Evolutionary conservation across 2,888 invertebrate species (phyloP).

Genomic region (Synergus itoensis): DNA sequence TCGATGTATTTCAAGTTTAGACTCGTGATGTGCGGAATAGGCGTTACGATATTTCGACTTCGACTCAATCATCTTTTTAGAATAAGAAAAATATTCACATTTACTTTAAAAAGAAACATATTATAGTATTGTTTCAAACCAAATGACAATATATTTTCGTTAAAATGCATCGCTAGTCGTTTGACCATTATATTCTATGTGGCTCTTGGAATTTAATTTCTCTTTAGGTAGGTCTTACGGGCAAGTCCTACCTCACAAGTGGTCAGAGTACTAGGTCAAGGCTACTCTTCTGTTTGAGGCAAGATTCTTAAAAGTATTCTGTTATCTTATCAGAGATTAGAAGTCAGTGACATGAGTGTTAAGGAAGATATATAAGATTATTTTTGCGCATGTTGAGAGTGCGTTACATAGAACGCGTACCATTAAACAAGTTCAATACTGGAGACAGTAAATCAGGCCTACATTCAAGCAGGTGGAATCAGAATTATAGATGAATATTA

Average conservation of each 20-base stretch:
- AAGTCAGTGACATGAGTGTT: not conserved
- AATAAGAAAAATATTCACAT: too few species aligned
- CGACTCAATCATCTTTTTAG: too few species aligned
- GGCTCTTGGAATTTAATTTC: not conserved
- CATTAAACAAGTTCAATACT: not conserved
- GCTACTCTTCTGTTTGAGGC: conserved; percentile 59
- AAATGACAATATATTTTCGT: not conserved
- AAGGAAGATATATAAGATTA: not conserved
- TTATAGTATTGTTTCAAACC: not conserved
- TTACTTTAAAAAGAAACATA: not conserved
- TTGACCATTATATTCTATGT: not conserved
- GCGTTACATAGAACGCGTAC: not conserved
- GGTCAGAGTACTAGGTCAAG: conserved; percentile 60
- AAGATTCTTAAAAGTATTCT: not conserved
- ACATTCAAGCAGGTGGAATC: too few species aligned
- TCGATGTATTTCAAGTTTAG: too few species aligned
- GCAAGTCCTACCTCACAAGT: conserved; percentile 32
- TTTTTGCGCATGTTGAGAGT: not conserved
- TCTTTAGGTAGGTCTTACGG: not conserved
- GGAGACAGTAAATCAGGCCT: too few species aligned
- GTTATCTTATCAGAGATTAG: not conserved
- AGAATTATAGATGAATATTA: too few species aligned
- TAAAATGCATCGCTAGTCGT: not conserved
- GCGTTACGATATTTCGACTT: too few species aligned
- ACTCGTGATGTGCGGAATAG: too few species aligned